phyloP scores from a whole-genome alignment of 2,113 vertebrate genomes.

The Pyxicephalus adspersus region DNA sequence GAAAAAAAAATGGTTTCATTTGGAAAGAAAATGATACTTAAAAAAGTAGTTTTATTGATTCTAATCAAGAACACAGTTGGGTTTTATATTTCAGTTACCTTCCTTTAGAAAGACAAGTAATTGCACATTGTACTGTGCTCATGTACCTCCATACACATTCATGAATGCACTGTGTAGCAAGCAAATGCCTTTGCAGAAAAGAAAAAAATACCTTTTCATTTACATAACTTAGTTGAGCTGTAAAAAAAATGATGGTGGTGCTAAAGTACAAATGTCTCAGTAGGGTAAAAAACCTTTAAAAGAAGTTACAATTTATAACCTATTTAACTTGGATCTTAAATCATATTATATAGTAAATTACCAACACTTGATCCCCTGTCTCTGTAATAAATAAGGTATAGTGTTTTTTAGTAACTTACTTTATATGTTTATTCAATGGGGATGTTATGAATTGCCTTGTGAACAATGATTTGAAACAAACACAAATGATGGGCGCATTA shows the following conservation, averaged over 20 bases:
- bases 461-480: constrained; percentile 11
- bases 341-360: constrained; percentile 28
- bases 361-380: neutral
- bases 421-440: constrained; percentile 19
- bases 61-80: constrained; percentile 41
- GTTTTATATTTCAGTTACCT: constrained; percentile 27
- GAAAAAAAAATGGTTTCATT: constrained; percentile 9
- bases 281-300: neutral
- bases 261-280: neutral
- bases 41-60: constrained; percentile 42
- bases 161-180: constrained; percentile 6
- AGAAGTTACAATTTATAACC: constrained; percentile 21
- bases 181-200: constrained; percentile 11
- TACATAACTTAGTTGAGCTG: constrained; percentile 25
- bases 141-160: neutral
- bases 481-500: constrained; percentile 23
- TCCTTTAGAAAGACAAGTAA: constrained; percentile 19
- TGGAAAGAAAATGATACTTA: constrained; percentile 22
- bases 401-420: constrained; percentile 26
- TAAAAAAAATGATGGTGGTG: constrained; percentile 10
- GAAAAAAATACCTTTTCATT: constrained; percentile 17
- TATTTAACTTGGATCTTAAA: constrained; percentile 24
- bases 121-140: constrained; percentile 9
- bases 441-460: constrained; percentile 28
- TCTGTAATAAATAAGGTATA: constrained; percentile 20